Percentiles rank a stretch among this genome's conserved stretches.
phyloP scores from a whole-genome alignment of 2,888 invertebrate genomes.

The Calameuta filiformis region DNA sequence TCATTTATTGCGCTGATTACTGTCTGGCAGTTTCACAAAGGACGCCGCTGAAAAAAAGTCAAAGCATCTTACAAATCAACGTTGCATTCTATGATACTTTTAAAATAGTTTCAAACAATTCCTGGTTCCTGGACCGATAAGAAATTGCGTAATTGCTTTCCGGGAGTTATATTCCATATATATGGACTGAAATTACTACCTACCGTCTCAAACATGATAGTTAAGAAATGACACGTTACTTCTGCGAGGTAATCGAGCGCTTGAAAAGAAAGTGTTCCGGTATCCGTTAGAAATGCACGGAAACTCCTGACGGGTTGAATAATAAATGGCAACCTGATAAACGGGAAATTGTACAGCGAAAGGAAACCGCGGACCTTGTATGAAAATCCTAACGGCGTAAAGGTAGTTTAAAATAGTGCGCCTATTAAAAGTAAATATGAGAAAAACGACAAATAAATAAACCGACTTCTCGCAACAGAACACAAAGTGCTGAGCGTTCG shows the following conservation, averaged over 20 bases:
- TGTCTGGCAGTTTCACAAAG: conserved; percentile 37
- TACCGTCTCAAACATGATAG: background rate
- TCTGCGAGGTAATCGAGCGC: background rate
- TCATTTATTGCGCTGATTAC: conserved; percentile 44
- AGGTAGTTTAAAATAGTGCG: background rate
- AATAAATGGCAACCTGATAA: background rate
- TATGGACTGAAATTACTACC: background rate
- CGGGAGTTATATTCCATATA: background rate
- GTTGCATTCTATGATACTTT: background rate
- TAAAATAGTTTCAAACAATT: conserved; percentile 1
- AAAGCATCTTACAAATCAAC: background rate
- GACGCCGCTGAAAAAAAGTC: conserved; percentile 31
- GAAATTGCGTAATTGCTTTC: conserved; percentile 6
- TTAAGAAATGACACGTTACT: background rate
- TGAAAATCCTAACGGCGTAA: background rate
- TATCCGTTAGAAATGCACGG: background rate
- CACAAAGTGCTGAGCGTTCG: background rate
- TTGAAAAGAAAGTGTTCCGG: background rate
- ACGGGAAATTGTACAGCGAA: background rate
- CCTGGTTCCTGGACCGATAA: conserved; percentile 18
- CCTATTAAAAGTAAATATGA: background rate
- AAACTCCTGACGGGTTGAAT: background rate
- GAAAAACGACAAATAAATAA: background rate
- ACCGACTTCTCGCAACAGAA: background rate
- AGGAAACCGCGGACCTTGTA: background rate